phyloP scores from a whole-genome alignment of 1,140 invertebrate species.

The Euborellia annulipes region DNA sequence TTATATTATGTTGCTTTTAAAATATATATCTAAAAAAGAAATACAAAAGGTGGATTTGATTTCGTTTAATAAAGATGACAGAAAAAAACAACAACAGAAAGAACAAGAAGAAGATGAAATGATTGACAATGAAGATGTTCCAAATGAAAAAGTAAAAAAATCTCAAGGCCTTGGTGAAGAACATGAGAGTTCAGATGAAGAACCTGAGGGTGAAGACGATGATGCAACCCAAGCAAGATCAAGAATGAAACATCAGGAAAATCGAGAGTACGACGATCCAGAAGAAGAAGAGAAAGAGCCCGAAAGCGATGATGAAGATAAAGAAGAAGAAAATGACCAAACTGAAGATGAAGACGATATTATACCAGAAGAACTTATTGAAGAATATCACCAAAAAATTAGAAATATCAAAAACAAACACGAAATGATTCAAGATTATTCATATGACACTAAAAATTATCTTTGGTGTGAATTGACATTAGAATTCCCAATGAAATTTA shows the following conservation, averaged over 20 bases:
- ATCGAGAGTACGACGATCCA: constrained; percentile 63
- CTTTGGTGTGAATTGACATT: constrained; percentile 42
- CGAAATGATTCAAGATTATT: constrained; percentile 43
- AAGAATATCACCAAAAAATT: constrained; percentile 25
- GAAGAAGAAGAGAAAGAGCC: constrained; percentile 40
- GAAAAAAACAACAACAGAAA: background rate
- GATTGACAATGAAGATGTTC: constrained; percentile 18
- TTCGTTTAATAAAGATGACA: background rate
- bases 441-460: constrained; percentile 52
- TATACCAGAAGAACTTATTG: constrained; percentile 23
- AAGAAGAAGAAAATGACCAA: constrained; percentile 19
- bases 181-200: constrained; percentile 44
- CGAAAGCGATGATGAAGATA: constrained; percentile 32
- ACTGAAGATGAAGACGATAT: constrained; percentile 21
- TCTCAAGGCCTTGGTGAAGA: constrained; percentile 29
- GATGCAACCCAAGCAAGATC: constrained; percentile 40
- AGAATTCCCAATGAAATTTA: constrained; percentile 9
- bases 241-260: constrained; percentile 38
- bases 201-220: constrained; percentile 34
- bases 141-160: constrained; percentile 19
- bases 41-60: background rate
- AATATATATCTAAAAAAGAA: background rate
- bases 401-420: constrained; percentile 26
- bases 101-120: constrained; percentile 24
- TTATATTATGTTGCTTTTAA: constrained; percentile 46